Evolutionary conservation across 2,113 vertebrate species (phyloP).

Genomic region (Panthera leo): DNA sequence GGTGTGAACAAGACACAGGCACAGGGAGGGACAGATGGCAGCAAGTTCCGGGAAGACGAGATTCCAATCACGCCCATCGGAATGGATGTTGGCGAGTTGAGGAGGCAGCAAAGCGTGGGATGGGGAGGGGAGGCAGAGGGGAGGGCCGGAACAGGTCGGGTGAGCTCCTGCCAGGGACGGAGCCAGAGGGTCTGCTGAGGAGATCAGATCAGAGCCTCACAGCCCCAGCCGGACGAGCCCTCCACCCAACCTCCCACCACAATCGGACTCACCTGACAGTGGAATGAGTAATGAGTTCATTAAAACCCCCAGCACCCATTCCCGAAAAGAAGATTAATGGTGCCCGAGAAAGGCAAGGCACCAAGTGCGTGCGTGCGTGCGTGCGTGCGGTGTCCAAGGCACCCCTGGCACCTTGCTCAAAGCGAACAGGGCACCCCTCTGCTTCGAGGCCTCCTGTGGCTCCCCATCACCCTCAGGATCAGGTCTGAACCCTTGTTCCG

Average conservation of each 20-base stretch:
- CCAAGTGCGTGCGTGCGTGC: rapidly evolving
- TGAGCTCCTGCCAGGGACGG: conserved; percentile 46
- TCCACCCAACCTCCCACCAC: conserved; percentile 12
- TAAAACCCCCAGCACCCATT: conserved; percentile 60
- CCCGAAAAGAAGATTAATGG: conserved; percentile 73
- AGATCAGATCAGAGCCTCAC: not conserved
- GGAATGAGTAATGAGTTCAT: conserved; percentile 79
- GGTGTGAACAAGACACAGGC: not conserved
- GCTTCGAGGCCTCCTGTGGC: not conserved
- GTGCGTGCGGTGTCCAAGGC: not conserved
- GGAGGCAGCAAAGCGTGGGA: conserved; percentile 70
- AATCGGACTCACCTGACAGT: conserved; percentile 67
- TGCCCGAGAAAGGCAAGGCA: conserved; percentile 18
- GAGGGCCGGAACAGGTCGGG: conserved; percentile 59
- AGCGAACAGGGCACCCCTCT: not conserved
- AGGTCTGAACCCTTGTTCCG: not conserved
- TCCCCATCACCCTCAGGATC: not conserved
- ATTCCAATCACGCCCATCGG: conserved; percentile 47
- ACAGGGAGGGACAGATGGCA: conserved; percentile 41
- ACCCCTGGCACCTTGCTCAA: not conserved
- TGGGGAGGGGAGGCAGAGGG: not conserved
- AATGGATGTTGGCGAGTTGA: conserved; percentile 76
- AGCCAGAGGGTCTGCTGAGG: not conserved
- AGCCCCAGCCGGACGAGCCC: not conserved
- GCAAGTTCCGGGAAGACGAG: not conserved